A percentile compares a stretch with the other conserved stretches of the same genome.
These are phyloP conservation scores for Carabus problematicus DNA, from an alignment of 2,888 invertebrate genomes.

Conservation along the genomic window DNA sequence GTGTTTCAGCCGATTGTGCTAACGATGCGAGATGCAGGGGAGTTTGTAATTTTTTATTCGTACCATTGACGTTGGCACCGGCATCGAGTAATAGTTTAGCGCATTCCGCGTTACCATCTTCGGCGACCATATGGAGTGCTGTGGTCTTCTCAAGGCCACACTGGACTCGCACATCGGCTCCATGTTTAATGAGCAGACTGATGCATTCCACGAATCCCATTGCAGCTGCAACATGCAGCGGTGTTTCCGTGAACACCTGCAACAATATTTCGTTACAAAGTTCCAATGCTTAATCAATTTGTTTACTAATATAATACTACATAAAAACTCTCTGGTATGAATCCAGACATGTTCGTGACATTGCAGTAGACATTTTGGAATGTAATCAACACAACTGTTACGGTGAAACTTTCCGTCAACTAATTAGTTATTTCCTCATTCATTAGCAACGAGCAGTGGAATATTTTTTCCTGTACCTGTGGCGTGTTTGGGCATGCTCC, in stretches of 20 bases:
- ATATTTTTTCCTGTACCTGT: constrained; percentile 66
- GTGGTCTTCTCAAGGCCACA: constrained; percentile 75
- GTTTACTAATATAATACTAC: background rate
- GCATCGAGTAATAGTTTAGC: constrained; percentile 74
- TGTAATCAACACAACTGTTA: background rate
- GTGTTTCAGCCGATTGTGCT: constrained; percentile 79
- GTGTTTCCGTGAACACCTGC: constrained; percentile 83
- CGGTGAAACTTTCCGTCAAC: background rate
- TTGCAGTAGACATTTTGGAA: background rate
- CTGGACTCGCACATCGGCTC: constrained; percentile 81
- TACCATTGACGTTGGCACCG: constrained; percentile 78
- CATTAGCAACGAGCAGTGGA: constrained; percentile 41
- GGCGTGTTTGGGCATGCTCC: constrained; percentile 85
- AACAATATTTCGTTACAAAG: constrained; percentile 41
- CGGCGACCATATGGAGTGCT: constrained; percentile 86
- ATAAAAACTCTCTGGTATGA: background rate
- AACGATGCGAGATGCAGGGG: constrained; percentile 85
- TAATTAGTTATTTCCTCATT: constrained; percentile 5
- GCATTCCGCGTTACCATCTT: constrained; percentile 84
- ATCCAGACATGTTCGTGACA: background rate
- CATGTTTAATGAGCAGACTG: constrained; percentile 75
- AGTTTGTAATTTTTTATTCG: constrained; percentile 79
- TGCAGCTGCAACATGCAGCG: constrained; percentile 81
- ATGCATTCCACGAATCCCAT: constrained; percentile 74
- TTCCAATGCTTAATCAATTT: constrained; percentile 2